Base-by-base conservation (phyloP, 2,888 invertebrate species). In the Archips crataeganus region DNA sequence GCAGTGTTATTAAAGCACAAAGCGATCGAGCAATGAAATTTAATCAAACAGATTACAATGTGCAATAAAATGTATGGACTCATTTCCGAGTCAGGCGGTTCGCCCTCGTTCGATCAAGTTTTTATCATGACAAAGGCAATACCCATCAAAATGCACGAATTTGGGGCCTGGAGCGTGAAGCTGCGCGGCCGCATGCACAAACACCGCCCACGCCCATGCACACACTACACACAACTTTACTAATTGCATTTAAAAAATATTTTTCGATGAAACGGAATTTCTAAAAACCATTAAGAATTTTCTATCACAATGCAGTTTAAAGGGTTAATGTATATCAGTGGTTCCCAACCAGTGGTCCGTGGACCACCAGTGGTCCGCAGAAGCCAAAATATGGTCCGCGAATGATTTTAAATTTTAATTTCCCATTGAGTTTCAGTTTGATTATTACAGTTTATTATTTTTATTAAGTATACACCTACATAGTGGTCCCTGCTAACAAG, bases 111-210 rank as follows among this genome's bases (percentile, higher is more conserved):
- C 84, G 82, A 85, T 88, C 87, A 71, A 63, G 75, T 67, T 76
- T 90, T 91, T 91, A 84, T 90, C 88, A 87, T 88, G 86, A 89
- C 90, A 90, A 90, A 90, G 87, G 87, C 87, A 85, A 84, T 86
- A 87, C 82, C 85, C 88, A 91, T 91, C 89, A 90, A 89, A 90
- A 90, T 91, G 87, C 90, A 89, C 86, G 87, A 87, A 86, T 87
- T 87, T 85, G 84, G 82, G 78, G 79, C 82, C 81, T 80, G 81
- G 75, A 84, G 84, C 87, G 84, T 84, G 80, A 84, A 82, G 81
- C 82, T 79, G 80, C 57, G 34, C 57, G 32, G 78, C 79, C 79
- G 78, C 64, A 39, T 60, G 60, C 57, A 54, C 54, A 47, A 47
- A 63, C 45, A 45, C 47, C 15, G 63, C 62, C 23, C 45, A 32